Evolutionary conservation across 2,888 invertebrate species (phyloP), one percentile per base, ranked within the genome.

Genomic region (Mechanitis messenoides): DNA sequence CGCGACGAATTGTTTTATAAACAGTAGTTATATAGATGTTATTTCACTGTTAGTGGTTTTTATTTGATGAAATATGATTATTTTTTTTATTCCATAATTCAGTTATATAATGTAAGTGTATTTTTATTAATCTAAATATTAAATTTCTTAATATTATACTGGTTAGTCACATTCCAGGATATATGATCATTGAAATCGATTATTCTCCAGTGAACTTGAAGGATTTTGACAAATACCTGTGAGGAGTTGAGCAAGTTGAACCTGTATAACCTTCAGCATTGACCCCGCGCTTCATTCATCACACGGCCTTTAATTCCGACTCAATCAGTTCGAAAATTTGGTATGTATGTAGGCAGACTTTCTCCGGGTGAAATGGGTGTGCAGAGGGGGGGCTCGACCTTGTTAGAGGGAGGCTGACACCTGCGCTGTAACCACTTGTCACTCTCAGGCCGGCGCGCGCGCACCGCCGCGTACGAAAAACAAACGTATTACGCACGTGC

Each of bases 301-400:
- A 74, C 67, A 67, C 65, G 67, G 72, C 68, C 70, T 71, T 73
- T 74, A 73, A 74, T 74, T 72, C 81, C 80, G 76, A 78, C 79
- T 85, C 85, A 84, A 87, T 87, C 86, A 83, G 83, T 83, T 86
- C 83, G 84, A 79, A 87, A 83, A 88, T 88, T 89, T 87, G 86
- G 88, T 89, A 89, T 88, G 89, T 87, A 89, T 88, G 88, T 88
- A 89, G 89, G 89, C 81, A 86, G 85, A 88, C 89, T 89, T 89
- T 88, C 89, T 85, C 89, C 78, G 81, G 85, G 87, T 84, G 87
- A 87, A 87, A 87, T 81, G 84, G 76, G 69, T 71, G 71, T 76
- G 75, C 75, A 75, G 77, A 77, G 79, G 81, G 79, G 83, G 79
- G 83, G 81, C 81, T 75, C 83, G 80, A 87, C 89, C 89, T 87